Evolutionary conservation across 2,797 vertebrate species (phyloP).

Genomic region (Pantherophis alleghaniensis): DNA sequence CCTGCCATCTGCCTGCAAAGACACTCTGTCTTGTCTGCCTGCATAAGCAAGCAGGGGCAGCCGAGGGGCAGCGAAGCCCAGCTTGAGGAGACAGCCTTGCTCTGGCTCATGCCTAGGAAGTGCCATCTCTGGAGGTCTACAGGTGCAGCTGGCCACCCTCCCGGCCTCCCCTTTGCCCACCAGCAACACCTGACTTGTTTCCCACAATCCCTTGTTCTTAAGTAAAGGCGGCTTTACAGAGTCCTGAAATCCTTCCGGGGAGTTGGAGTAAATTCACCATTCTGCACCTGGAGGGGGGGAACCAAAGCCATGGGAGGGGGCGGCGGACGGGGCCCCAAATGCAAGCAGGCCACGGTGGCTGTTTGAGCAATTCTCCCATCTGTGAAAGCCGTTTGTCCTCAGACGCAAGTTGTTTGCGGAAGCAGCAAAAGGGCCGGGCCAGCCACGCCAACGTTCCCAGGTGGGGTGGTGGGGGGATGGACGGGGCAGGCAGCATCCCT

Average conservation of each 20-base stretch:
- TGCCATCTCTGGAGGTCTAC: conserved; percentile 31
- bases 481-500: not conserved
- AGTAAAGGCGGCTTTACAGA: not conserved
- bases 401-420: conserved; percentile 46
- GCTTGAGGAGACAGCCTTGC: not conserved
- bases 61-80: not conserved
- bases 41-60: not conserved
- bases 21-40: not conserved
- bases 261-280: conserved; percentile 32
- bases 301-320: rapidly evolving
- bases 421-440: conserved; percentile 23
- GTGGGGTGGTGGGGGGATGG: not conserved
- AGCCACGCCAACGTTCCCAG: not conserved
- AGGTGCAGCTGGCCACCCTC: not conserved
- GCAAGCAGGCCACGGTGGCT: not conserved
- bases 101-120: not conserved
- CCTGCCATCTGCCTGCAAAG: not conserved
- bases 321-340: not conserved
- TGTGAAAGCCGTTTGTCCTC: conserved; percentile 23
- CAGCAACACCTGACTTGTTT: no score
- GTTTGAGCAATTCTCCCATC: not conserved
- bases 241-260: not conserved
- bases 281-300: not conserved
- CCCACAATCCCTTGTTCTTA: conserved; percentile 17
- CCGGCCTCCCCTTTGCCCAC: not conserved